phyloP scores from a whole-genome alignment of 2,113 vertebrate genomes.

The Piaya cayana region DNA sequence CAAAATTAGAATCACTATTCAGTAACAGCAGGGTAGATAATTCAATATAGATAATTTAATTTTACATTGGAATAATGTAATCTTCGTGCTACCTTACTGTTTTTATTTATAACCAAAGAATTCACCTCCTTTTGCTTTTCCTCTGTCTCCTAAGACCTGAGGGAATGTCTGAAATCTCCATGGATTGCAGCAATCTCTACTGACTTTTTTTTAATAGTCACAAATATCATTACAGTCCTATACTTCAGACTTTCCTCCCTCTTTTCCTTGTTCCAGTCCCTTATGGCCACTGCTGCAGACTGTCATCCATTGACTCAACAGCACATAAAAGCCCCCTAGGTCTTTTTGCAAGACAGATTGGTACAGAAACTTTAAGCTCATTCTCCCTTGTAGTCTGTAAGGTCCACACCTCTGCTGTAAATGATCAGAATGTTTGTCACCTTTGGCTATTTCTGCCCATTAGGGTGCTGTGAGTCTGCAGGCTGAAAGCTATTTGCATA shows the following conservation, averaged over 20 bases:
- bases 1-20: neutral
- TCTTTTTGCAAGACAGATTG: neutral
- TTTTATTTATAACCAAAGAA: constrained; percentile 7
- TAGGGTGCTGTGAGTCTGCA: neutral
- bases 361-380: neutral
- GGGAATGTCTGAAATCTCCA: neutral
- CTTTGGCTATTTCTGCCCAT: neutral
- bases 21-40: neutral
- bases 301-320: neutral
- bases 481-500: neutral
- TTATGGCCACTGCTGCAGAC: neutral
- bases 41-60: constrained; percentile 17
- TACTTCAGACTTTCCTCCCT: neutral
- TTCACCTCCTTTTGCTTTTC: neutral
- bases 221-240: neutral
- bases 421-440: neutral
- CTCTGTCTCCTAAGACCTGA: neutral
- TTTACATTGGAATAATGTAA: neutral
- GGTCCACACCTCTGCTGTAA: neutral
- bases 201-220: neutral
- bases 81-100: neutral
- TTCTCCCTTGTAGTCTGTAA: neutral
- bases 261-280: neutral
- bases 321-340: neutral
- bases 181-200: neutral